Conservation (phyloP, 2,797 vertebrate genomes). For the Pteropus rufus region DNA sequence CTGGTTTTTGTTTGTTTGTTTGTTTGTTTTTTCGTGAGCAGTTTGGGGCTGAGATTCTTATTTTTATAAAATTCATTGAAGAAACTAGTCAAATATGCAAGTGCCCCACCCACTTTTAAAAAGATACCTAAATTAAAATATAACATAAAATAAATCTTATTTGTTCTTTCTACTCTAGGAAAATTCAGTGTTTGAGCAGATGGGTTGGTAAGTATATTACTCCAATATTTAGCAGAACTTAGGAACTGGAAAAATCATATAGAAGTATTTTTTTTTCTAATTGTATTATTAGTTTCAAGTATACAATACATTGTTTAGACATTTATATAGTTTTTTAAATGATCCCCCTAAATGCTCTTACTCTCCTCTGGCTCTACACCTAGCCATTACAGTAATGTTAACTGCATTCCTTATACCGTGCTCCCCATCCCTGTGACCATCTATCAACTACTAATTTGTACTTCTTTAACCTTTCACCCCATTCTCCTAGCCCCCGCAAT, state of each 20-base stretch:
- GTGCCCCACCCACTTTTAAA: not conserved
- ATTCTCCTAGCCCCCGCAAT: too few species aligned
- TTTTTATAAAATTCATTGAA: not conserved
- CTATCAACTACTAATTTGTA: too few species aligned
- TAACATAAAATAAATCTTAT: not conserved
- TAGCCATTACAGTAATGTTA: too few species aligned
- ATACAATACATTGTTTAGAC: too few species aligned
- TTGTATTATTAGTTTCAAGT: too few species aligned
- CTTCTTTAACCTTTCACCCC: too few species aligned
- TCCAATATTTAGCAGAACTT: slow-evolving; percentile 17
- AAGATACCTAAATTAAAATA: not conserved
- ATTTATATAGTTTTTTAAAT: too few species aligned
- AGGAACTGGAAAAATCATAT: not conserved
- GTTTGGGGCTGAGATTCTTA: not conserved
- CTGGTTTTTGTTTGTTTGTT: not conserved
- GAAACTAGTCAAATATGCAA: not conserved
- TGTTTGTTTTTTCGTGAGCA: not conserved
- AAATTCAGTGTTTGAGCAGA: not conserved
- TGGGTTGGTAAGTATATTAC: not conserved
- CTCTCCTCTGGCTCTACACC: too few species aligned
- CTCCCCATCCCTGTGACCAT: too few species aligned
- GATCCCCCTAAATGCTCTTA: too few species aligned
- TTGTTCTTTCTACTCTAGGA: not conserved
- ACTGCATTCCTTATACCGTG: too few species aligned
- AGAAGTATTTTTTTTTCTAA: not conserved